Evolutionary conservation across 2,888 invertebrate species (phyloP).

Genomic region (Clivina fossor): DNA sequence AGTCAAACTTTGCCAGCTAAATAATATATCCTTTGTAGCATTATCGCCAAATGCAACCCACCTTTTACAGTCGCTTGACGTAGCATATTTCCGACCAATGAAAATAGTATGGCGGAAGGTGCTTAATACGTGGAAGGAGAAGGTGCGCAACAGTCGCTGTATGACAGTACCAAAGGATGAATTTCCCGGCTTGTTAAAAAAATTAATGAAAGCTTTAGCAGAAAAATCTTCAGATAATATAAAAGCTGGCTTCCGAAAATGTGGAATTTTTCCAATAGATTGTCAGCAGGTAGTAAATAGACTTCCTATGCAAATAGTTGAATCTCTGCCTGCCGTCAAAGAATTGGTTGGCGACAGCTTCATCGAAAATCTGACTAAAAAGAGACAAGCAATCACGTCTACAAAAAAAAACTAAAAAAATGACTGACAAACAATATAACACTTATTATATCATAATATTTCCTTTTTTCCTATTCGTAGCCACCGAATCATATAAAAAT

Average conservation of each 20-base stretch:
- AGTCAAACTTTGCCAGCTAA: conserved; percentile 24
- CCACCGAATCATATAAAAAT: too few species aligned
- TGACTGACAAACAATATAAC: too few species aligned
- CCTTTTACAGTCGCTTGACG: conserved; percentile 20
- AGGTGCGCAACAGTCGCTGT: background rate
- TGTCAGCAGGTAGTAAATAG: conserved; percentile 11
- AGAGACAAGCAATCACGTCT: too few species aligned
- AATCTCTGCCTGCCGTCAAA: conserved; percentile 1
- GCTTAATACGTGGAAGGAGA: conserved; percentile 10
- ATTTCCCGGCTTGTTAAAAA: conserved; percentile 10
- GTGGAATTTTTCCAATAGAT: conserved; percentile 13
- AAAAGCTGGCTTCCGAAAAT: conserved; percentile 11
- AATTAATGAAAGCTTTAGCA: conserved; percentile 6
- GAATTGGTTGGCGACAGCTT: conserved; percentile 4
- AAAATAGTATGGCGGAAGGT: conserved; percentile 12
- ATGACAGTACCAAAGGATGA: conserved; percentile 13
- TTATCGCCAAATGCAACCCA: conserved; percentile 23
- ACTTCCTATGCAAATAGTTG: conserved; percentile 2
- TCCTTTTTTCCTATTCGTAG: too few species aligned
- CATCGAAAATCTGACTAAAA: conserved; percentile 4
- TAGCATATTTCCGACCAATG: conserved; percentile 36
- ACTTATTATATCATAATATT: too few species aligned
- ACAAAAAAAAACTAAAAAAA: too few species aligned
- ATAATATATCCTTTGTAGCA: conserved; percentile 33
- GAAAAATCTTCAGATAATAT: conserved; percentile 6